Conservation (phyloP, 1,140 invertebrate genomes). For the Penaeus vannamei region DNA sequence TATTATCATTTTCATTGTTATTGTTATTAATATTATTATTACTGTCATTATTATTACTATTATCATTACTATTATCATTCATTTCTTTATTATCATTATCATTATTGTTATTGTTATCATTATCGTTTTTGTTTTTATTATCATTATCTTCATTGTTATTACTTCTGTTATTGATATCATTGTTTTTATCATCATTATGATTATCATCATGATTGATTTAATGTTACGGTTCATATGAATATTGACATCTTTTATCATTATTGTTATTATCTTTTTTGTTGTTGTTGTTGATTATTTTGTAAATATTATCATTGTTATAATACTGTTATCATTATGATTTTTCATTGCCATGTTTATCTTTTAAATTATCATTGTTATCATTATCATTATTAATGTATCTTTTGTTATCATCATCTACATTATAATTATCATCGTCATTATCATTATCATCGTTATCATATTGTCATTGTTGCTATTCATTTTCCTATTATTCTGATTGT, state of each 20-base stretch:
- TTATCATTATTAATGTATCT: neutral
- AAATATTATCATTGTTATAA: slow-evolving; percentile 4
- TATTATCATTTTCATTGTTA: slow-evolving; percentile 5
- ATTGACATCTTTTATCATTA: no score
- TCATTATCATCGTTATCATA: neutral
- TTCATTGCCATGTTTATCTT: neutral
- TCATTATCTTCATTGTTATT: no score
- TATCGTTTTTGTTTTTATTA: no score
- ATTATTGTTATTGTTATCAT: no score
- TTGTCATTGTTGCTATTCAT: neutral
- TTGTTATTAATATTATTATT: slow-evolving; percentile 9
- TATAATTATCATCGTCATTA: neutral
- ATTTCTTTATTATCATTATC: no score
- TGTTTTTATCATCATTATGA: no score
- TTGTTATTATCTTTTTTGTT: no score
- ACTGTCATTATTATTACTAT: slow-evolving; percentile 16
- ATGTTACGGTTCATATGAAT: no score
- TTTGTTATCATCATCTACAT: neutral
- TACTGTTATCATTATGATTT: no score
- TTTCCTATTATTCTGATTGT: neutral
- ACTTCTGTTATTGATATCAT: no score
- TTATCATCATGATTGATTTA: no score
- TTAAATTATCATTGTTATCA: neutral
- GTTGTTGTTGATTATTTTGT: neutral
- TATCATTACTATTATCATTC: no score